A percentile compares a stretch with the other conserved stretches of the same genome.
Conservation (phyloP, 2,113 vertebrate species). For the Misgurnus mizolepis region DNA sequence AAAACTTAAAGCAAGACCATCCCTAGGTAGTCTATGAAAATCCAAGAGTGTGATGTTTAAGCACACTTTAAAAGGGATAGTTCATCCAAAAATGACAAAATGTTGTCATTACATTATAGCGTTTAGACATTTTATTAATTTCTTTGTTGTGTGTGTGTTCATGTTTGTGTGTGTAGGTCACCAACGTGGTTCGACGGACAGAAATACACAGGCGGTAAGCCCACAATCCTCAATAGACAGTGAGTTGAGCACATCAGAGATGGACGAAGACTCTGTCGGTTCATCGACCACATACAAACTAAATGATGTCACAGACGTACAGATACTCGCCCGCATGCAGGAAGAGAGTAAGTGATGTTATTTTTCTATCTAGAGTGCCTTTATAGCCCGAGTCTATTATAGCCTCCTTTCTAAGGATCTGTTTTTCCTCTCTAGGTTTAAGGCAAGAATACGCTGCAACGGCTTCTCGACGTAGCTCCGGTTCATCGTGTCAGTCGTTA, state of each 20-base stretch:
- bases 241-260: slow-evolving; percentile 96
- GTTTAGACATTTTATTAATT: background rate
- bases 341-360: slow-evolving; percentile 88
- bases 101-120: background rate
- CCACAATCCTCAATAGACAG: slow-evolving; percentile 97
- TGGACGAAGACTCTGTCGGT: slow-evolving; percentile 98
- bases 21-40: no score
- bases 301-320: slow-evolving; percentile 97
- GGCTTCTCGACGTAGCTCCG: slow-evolving; percentile 93
- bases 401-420: no score
- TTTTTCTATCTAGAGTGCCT: background rate
- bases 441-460: slow-evolving; percentile 95
- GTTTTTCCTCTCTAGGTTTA: slow-evolving; percentile 76
- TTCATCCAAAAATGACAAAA: background rate
- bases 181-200: slow-evolving; percentile 84
- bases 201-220: slow-evolving; percentile 86
- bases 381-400: background rate
- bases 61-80: no score
- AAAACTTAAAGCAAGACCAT: no score
- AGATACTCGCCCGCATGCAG: slow-evolving; percentile 97
- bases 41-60: no score
- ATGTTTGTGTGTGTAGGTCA: slow-evolving; percentile 73
- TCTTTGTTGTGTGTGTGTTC: background rate
- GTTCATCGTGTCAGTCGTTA: slow-evolving; percentile 94
- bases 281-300: slow-evolving; percentile 91